Evolutionary conservation across 2,888 invertebrate genomes (phyloP).

Genomic region (Tachina fera): DNA sequence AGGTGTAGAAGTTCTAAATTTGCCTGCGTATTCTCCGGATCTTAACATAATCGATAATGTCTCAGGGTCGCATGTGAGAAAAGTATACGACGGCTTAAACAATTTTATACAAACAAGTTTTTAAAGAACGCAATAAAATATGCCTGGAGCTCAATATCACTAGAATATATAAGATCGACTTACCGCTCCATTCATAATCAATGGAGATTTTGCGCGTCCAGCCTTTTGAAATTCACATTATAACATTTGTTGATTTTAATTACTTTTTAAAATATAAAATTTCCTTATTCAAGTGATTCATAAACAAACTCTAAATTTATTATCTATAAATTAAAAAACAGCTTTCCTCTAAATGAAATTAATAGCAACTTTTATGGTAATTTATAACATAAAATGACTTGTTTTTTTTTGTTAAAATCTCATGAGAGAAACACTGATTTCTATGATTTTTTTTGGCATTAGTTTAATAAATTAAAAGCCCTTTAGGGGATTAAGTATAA

Average conservation of each 20-base stretch:
- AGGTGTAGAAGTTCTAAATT: no score
- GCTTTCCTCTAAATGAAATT: no score
- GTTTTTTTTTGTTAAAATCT: background rate
- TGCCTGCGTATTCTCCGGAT: no score
- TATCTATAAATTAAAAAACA: background rate
- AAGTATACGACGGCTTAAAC: no score
- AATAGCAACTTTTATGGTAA: background rate
- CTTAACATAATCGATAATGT: no score
- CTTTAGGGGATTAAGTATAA: background rate
- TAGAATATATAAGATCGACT: background rate
- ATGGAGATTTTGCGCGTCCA: background rate
- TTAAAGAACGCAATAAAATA: no score
- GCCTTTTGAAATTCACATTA: background rate
- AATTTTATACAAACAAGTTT: no score
- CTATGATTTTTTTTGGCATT: constrained; percentile 2
- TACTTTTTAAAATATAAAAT: background rate
- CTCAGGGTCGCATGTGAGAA: no score
- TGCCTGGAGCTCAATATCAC: no score
- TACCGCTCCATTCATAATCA: no score
- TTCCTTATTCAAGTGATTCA: no score
- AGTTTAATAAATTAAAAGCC: background rate
- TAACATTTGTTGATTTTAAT: background rate
- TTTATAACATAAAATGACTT: background rate
- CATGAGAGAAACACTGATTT: background rate
- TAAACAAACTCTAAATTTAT: no score